Evolutionary conservation across 2,797 vertebrate genomes (phyloP).

Genomic region (Mico argentatus): DNA sequence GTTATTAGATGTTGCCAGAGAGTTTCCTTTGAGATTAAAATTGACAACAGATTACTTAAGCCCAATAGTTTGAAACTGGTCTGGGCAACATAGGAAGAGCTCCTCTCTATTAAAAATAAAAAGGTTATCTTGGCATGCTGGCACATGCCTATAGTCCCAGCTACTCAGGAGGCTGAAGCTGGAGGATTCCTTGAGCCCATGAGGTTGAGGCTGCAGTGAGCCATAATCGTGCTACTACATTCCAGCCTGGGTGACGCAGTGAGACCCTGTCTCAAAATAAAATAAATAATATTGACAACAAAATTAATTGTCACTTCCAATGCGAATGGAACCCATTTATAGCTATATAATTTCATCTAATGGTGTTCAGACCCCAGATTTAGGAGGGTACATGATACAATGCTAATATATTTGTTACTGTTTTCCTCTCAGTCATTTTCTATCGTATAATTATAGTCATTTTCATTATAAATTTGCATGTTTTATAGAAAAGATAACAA

Average conservation of each 20-base stretch:
- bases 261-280: too few relatives aligned
- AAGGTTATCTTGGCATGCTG: too few relatives aligned
- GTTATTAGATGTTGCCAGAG: background rate
- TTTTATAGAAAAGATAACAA: background rate
- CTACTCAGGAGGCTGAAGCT: too few relatives aligned
- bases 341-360: background rate
- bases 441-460: background rate
- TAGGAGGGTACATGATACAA: background rate
- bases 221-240: too few relatives aligned
- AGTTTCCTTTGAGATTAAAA: constrained; percentile 14
- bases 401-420: background rate
- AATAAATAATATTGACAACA: background rate
- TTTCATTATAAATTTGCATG: background rate
- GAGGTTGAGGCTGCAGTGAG: too few relatives aligned
- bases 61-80: too few relatives aligned
- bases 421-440: background rate
- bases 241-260: too few relatives aligned
- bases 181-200: too few relatives aligned
- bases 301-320: background rate
- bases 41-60: too few relatives aligned
- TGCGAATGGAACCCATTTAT: background rate
- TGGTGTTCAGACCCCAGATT: background rate
- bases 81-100: too few relatives aligned
- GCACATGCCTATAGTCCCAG: too few relatives aligned
- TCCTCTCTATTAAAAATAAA: too few relatives aligned